phyloP scores from a whole-genome alignment of 2,797 vertebrate genomes.

The Fistularia tabacaria region DNA sequence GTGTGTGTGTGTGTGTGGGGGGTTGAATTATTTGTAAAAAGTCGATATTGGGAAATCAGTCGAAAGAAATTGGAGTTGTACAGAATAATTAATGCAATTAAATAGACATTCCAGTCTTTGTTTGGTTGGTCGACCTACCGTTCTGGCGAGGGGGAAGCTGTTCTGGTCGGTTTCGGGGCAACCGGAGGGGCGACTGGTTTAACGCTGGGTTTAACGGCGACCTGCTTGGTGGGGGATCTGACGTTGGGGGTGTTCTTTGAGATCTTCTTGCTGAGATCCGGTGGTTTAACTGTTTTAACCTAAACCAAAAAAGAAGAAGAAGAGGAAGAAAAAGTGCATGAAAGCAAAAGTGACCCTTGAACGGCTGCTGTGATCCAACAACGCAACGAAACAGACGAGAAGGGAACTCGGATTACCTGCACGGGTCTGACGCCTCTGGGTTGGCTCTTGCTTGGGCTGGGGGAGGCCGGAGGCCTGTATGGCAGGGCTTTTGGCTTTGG shows the following conservation, averaged over 20 bases:
- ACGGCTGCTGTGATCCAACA: too few species aligned
- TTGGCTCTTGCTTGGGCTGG: slow-evolving; percentile 33
- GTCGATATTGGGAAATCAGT: too few species aligned
- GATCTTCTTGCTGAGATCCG: slow-evolving; percentile 45
- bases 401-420: slow-evolving; percentile 47
- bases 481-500: slow-evolving; percentile 45
- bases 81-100: too few species aligned
- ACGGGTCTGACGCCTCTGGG: slow-evolving; percentile 38
- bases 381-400: too few species aligned
- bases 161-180: slow-evolving; percentile 59
- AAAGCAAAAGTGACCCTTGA: too few species aligned
- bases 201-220: slow-evolving; percentile 41
- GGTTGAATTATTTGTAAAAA: too few species aligned
- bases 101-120: too few species aligned
- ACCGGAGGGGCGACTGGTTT: slow-evolving; percentile 56
- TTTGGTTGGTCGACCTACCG: slow-evolving; percentile 63
- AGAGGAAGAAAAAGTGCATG: too few species aligned
- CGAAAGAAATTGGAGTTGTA: too few species aligned
- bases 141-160: slow-evolving; percentile 69
- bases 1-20: too few species aligned
- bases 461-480: slow-evolving; percentile 34
- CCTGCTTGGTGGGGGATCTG: slow-evolving; percentile 11
- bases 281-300: slow-evolving; percentile 60
- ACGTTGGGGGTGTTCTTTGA: slow-evolving; percentile 46
- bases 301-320: slow-evolving; percentile 20